Percentiles rank a stretch among this genome's conserved stretches.
Conservation (phyloP, 1,140 invertebrate species). For the Eumeta japonica region DNA sequence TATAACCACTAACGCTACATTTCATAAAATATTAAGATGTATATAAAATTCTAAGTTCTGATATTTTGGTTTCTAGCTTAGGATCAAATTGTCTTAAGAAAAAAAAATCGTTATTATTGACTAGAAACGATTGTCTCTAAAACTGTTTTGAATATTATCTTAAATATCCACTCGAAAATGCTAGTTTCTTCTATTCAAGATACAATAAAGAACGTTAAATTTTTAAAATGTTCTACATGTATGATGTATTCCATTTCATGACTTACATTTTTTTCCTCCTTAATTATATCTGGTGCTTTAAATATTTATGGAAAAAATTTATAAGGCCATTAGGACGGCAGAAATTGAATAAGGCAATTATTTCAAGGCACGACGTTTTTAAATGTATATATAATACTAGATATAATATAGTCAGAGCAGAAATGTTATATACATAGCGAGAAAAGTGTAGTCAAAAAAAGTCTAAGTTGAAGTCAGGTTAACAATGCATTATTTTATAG, state of each 20-base stretch:
- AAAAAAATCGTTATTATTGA: constrained; percentile 40
- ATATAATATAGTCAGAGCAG: too few species aligned
- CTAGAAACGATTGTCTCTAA: too few species aligned
- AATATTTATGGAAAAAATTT: constrained; percentile 6
- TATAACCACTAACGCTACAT: too few species aligned
- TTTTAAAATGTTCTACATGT: constrained; percentile 7
- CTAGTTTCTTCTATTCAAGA: constrained; percentile 25
- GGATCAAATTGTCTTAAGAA: constrained; percentile 25
- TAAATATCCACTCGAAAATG: constrained; percentile 29
- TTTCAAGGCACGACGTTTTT: too few species aligned
- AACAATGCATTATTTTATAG: too few species aligned
- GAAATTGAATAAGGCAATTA: too few species aligned
- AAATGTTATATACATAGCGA: too few species aligned
- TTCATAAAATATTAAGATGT: too few species aligned
- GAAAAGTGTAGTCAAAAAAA: too few species aligned
- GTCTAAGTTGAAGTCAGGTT: too few species aligned
- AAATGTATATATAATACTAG: too few species aligned
- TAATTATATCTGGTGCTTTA: constrained; percentile 8
- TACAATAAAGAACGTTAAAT: constrained; percentile 3
- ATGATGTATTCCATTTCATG: constrained; percentile 10
- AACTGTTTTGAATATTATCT: constrained; percentile 53
- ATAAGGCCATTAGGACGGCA: too few species aligned
- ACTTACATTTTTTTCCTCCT: constrained; percentile 10
- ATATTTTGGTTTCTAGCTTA: constrained; percentile 39
- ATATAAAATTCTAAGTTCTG: constrained; percentile 17